Conservation (phyloP, 1,140 invertebrate genomes). For the Lysiphlebus fabarum region DNA sequence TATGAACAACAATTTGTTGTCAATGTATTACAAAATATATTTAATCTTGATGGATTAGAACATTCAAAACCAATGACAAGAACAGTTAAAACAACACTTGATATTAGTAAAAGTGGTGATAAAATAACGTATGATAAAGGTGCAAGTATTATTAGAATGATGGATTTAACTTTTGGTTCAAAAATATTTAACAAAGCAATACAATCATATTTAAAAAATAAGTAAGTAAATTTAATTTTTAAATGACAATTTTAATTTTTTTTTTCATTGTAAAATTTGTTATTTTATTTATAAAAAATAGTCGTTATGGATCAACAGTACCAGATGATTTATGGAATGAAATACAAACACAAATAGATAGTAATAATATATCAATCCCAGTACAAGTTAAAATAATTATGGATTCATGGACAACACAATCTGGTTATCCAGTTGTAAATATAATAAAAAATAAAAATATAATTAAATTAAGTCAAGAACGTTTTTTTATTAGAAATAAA, state of each 20-base stretch:
- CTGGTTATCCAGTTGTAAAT: slow-evolving; percentile 70
- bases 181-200: slow-evolving; percentile 63
- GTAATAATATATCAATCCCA: slow-evolving; percentile 34
- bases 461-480: slow-evolving; percentile 50
- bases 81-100: slow-evolving; percentile 41
- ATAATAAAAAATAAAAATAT: slow-evolving; percentile 53
- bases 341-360: slow-evolving; percentile 54
- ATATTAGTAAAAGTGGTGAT: slow-evolving; percentile 67
- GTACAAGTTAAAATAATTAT: slow-evolving; percentile 56
- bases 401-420: slow-evolving; percentile 70
- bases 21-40: slow-evolving; percentile 35
- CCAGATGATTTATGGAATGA: slow-evolving; percentile 63
- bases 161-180: slow-evolving; percentile 68
- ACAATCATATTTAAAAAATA: slow-evolving; percentile 54
- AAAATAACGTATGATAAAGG: slow-evolving; percentile 71
- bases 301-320: slow-evolving; percentile 51
- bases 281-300: slow-evolving; percentile 41
- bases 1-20: slow-evolving; percentile 56
- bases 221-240: slow-evolving; percentile 42
- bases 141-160: slow-evolving; percentile 71
- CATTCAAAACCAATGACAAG: slow-evolving; percentile 39
- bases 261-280: background rate
- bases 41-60: slow-evolving; percentile 34
- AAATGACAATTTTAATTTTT: background rate
- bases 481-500: slow-evolving; percentile 55